Evolutionary conservation across 1,140 invertebrate species (phyloP), one percentile per base, ranked within the genome.

Genomic region (Bombus balteatus): DNA sequence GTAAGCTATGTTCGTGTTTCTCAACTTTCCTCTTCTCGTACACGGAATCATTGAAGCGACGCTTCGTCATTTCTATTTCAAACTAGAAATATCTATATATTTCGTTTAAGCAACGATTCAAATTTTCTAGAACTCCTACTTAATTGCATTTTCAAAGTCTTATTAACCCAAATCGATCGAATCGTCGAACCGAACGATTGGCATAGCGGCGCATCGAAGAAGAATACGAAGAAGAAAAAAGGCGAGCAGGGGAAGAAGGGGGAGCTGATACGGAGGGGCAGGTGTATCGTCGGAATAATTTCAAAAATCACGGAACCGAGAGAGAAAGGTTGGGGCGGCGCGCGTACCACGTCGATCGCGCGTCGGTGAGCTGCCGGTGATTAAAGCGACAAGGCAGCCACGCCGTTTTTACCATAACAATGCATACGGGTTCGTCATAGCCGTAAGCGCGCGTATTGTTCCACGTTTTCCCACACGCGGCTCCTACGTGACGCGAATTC

Each of bases 401-500:
- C 74, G 59, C 53, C 85, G 83, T 39, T 70, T 89, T 92, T 92
- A 91, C 87, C 90, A 92, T 92, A 66, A 92, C 91, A 92, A 92
- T 92, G 70, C 83, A 66, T 8, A 72, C 76, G 68, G 70, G 83
- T 91, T 88, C 87, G 88, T 92, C 91, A 87, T 81, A 84, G 77
- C 68, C 59, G 82, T 77, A 62, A 86, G 41, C 87, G 86, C 86
- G 87, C 81, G 87, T 88, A 88, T 84, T 92, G 89, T 92, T 88
- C 88, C 79, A 74, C 78, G 75, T 65, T 90, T 85, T 92, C 89
- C 89, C 91, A 91, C 90, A 92, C 85, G 89, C 88, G 91, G 89
- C 75, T 76, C 68, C 57, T 83, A 91, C 90, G 89, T 89, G 89
- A 91, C 84, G 87, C 81, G 91, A 90, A 93, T 92, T 88, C 85